Evolutionary conservation across 2,113 vertebrate species (phyloP).

Genomic region (Bos javanicus): DNA sequence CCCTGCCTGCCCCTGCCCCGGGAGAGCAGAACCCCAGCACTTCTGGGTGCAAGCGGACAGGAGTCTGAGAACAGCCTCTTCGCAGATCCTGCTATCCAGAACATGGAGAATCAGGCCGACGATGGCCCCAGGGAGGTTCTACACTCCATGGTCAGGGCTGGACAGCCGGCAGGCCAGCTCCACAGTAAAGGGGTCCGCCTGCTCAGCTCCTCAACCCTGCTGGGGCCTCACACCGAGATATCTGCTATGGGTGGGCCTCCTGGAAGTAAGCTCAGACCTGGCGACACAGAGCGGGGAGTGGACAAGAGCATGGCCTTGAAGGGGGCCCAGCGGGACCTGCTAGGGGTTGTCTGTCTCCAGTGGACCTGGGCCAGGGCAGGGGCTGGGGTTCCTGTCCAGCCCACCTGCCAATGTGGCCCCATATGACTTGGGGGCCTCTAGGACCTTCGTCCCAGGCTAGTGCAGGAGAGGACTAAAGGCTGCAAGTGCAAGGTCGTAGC

Average conservation of each 20-base stretch:
- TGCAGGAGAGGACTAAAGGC: not conserved
- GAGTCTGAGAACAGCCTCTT: not conserved
- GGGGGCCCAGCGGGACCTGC: too few relatives aligned
- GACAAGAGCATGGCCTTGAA: not conserved
- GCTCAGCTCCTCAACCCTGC: not conserved
- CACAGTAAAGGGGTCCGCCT: not conserved
- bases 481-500: not conserved
- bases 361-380: not conserved
- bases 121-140: fast-evolving
- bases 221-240: fast-evolving
- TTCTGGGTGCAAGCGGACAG: not conserved
- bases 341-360: not conserved
- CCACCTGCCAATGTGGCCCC: fast-evolving
- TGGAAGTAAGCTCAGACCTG: not conserved
- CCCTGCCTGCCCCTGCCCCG: not conserved
- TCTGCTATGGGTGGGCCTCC: fast-evolving
- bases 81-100: not conserved
- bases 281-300: fast-evolving
- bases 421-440: not conserved
- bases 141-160: not conserved
- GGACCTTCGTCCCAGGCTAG: not conserved
- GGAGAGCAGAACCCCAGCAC: not conserved
- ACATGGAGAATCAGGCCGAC: not conserved
- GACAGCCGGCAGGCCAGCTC: not conserved
- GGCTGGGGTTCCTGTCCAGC: too few relatives aligned